Percentiles rank a stretch among this genome's conserved stretches.
These are phyloP conservation scores for Phortica variegata DNA, from an alignment of 1,140 invertebrate species.

Conservation along the genomic window DNA sequence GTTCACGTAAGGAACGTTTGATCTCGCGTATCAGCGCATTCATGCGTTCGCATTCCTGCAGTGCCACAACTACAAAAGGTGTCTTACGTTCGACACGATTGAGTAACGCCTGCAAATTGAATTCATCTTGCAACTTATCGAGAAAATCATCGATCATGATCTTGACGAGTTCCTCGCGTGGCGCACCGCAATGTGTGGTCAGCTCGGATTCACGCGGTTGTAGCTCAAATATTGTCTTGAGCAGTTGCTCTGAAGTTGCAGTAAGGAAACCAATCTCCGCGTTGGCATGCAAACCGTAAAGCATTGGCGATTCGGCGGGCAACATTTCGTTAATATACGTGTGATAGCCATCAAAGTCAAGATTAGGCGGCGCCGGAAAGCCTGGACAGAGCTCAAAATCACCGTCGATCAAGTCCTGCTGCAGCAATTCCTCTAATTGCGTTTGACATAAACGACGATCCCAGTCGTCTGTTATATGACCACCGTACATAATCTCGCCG, in stretches of 20 bases:
- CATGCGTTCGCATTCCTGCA: constrained; percentile 96
- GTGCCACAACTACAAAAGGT: constrained; percentile 88
- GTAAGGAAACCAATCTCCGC: constrained; percentile 95
- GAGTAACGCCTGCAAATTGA: constrained; percentile 86
- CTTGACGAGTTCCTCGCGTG: constrained; percentile 84
- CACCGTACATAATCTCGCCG: constrained; percentile 97
- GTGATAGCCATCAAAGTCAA: constrained; percentile 87
- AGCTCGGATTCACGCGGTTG: constrained; percentile 83
- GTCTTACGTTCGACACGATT: constrained; percentile 86
- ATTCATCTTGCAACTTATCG: constrained; percentile 88
- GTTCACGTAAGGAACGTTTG: constrained; percentile 77
- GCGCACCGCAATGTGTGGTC: constrained; percentile 69
- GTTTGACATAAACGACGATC: constrained; percentile 84
- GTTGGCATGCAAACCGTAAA: constrained; percentile 94
- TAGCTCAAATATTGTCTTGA: constrained; percentile 89
- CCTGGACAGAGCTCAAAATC: constrained; percentile 81
- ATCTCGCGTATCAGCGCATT: constrained; percentile 84
- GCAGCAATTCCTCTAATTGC: constrained; percentile 86
- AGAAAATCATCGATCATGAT: constrained; percentile 82
- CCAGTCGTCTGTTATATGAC: constrained; percentile 96
- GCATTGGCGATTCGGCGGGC: constrained; percentile 82
- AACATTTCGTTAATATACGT: constrained; percentile 84
- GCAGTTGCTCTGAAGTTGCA: constrained; percentile 79
- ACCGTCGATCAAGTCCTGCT: constrained; percentile 82
- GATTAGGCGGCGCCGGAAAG: constrained; percentile 81